Percentiles rank a stretch among this genome's conserved stretches.
Conservation (phyloP, 1,140 invertebrate species). For the Listronotus bonariensis region DNA sequence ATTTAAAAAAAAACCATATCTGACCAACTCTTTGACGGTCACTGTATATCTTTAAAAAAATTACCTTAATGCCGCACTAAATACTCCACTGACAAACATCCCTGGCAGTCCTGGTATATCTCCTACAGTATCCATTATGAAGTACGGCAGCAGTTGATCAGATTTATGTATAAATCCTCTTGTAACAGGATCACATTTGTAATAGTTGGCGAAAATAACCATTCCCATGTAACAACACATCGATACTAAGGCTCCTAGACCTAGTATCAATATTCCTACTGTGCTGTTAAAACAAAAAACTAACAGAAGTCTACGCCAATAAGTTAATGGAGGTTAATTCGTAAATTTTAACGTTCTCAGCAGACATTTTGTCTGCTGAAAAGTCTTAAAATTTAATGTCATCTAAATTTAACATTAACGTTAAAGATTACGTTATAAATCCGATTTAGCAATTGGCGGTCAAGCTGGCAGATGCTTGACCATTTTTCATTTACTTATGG, state of each 20-base stretch:
- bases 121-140: constrained; percentile 67
- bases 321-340: neutral
- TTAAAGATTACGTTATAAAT: no score
- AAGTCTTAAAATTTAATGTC: no score
- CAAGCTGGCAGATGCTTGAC: no score
- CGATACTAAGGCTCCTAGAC: constrained; percentile 54
- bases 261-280: constrained; percentile 54
- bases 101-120: constrained; percentile 65
- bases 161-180: constrained; percentile 61
- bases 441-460: no score
- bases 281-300: constrained; percentile 45
- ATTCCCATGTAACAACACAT: constrained; percentile 67
- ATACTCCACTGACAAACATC: constrained; percentile 70
- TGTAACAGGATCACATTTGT: constrained; percentile 73
- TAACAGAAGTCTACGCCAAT: neutral
- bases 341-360: neutral
- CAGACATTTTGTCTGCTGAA: no score
- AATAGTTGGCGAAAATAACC: constrained; percentile 74
- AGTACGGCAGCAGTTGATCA: constrained; percentile 65
- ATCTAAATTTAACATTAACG: no score
- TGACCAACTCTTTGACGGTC: no score
- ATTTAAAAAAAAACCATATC: no score
- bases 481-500: no score
- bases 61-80: constrained; percentile 70
- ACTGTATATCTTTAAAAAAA: no score